Evolutionary conservation across 2,888 invertebrate species (phyloP).

Genomic region (Phytoseiulus persimilis): DNA sequence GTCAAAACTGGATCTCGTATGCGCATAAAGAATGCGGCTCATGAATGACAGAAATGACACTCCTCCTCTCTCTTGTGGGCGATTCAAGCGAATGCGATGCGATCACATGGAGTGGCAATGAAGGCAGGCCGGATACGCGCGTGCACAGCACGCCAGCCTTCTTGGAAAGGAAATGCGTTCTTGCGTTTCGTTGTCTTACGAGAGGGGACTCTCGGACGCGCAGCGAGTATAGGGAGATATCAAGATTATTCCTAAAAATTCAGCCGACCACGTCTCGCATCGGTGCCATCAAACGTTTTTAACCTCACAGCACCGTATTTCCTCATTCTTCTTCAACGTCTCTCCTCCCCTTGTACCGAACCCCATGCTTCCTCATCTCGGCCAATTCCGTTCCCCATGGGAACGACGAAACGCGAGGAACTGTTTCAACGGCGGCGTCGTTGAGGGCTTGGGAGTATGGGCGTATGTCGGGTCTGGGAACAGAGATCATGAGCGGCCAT

Average conservation of each 20-base stretch:
- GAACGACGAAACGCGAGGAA: too few relatives aligned
- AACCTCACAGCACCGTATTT: background rate
- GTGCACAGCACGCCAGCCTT: background rate
- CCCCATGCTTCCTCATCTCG: too few relatives aligned
- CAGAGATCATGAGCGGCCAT: too few relatives aligned
- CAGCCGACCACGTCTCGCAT: background rate
- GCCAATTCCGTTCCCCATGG: too few relatives aligned
- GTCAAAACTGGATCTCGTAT: background rate
- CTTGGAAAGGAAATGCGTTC: background rate
- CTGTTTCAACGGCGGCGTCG: too few relatives aligned
- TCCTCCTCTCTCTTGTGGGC: background rate
- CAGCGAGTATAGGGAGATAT: background rate
- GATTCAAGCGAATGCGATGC: background rate
- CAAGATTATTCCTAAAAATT: background rate
- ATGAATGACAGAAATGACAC: background rate
- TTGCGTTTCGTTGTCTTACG: background rate
- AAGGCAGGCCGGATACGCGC: background rate
- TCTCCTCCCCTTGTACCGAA: background rate
- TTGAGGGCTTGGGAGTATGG: too few relatives aligned
- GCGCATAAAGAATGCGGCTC: background rate
- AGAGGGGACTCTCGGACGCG: background rate
- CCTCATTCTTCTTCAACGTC: background rate
- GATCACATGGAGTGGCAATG: background rate
- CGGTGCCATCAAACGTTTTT: background rate
- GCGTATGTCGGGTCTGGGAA: too few relatives aligned